Conservation (phyloP, 2,888 invertebrate species). For the Drosophila picticornis region DNA sequence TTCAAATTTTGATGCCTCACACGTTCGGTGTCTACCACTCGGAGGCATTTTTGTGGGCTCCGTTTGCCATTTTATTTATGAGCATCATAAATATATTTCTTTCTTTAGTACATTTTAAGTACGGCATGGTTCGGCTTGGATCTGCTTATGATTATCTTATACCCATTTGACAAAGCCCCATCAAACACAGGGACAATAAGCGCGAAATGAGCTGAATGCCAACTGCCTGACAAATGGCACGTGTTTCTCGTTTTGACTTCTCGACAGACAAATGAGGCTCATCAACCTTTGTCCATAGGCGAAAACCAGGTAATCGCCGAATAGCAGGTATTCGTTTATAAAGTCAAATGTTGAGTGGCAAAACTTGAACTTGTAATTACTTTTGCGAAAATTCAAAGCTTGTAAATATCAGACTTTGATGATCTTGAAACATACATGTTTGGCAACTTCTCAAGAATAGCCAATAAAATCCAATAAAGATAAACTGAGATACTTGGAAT, state of each 20-base stretch:
- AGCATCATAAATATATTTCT: slow-evolving; percentile 73
- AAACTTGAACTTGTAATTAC: neutral
- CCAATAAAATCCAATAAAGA: neutral
- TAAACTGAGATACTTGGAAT: neutral
- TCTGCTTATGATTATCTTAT: slow-evolving; percentile 69
- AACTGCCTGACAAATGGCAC: slow-evolving; percentile 65
- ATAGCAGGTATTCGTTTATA: neutral
- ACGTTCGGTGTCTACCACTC: slow-evolving; percentile 49
- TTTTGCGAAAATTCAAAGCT: neutral
- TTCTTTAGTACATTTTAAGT: slow-evolving; percentile 54
- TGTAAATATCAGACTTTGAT: neutral
- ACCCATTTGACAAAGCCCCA: slow-evolving; percentile 49
- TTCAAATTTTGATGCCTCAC: slow-evolving; percentile 72
- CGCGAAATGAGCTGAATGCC: slow-evolving; percentile 42
- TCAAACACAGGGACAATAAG: slow-evolving; percentile 17
- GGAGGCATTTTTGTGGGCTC: slow-evolving; percentile 43
- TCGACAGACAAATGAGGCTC: slow-evolving; percentile 27
- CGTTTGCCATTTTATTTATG: slow-evolving; percentile 76
- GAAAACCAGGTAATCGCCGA: slow-evolving; percentile 2
- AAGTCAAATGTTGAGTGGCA: neutral
- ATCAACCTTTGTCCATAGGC: slow-evolving; percentile 36
- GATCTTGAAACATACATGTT: neutral
- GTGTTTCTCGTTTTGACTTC: slow-evolving; percentile 54
- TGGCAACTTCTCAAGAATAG: neutral
- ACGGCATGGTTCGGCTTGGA: slow-evolving; percentile 29